Base-by-base conservation (phyloP, 2,888 invertebrate genomes). In the Nysson spinosus region DNA sequence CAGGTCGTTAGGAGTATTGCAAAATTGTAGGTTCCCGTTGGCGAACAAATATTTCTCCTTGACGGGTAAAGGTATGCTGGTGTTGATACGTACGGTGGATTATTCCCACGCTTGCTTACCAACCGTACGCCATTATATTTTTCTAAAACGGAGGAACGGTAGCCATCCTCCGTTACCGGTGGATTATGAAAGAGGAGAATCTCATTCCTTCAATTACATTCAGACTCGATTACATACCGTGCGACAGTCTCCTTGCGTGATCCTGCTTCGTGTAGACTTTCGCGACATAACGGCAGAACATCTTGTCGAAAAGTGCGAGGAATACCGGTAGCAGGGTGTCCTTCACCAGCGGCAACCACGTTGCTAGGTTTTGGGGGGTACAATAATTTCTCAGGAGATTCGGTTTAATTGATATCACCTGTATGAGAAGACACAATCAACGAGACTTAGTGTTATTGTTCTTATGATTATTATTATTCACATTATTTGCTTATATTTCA, bases 331-430 rank as follows among this genome's bases (percentile, higher is more conserved):
- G 87, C 4, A 91, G 83, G 3, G 89, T 85, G 50, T 91, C 91
- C 77, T 91, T 90, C 4, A 90, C 84, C 30, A 91, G 77, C 0
- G 90, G 90, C 43, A 91, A 77, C 90, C 91, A 91, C 16, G 90
- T 85, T 19, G 90, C 89, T 12, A 89, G 85, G 50, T 89, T 89
- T 34, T 90, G 88, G 11, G 87, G 78, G 0, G 90, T 89, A 64
- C 89, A 89, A 85, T 89, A 89, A n/a, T 88, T 88, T 11, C 85
- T 81, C 30, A 91, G 84, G 37, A 89, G 75, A 56, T 84, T 82
- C 1, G 90, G 90, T 65, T 89, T 88, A 61, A 90, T 87, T 49
- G 90, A 90, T 14, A 90, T 85, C 24, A 89, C 80, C 89, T 89
- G 84, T 4, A 12, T 5, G 24, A 3, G 6, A 16, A 43, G 12